Conservation (phyloP, 2,888 invertebrate genomes). For the Drosophila multiciliata region DNA sequence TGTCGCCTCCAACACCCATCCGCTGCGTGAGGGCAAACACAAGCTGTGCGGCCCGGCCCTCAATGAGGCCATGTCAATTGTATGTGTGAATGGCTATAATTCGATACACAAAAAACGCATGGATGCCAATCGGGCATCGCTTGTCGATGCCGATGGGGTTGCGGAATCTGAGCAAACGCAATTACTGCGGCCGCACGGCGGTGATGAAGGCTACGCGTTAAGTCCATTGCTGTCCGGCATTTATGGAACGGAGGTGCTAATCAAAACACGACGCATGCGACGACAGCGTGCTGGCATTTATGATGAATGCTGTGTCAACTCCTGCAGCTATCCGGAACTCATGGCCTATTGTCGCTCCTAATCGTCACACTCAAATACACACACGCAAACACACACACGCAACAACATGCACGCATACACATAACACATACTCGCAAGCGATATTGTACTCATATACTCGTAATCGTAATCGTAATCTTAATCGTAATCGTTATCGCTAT, state of each 20-base stretch:
- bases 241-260: constrained; percentile 55
- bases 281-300: constrained; percentile 60
- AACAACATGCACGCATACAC: constrained; percentile 7
- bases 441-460: constrained; percentile 45
- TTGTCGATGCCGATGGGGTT: background rate
- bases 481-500: constrained; percentile 55
- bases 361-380: constrained; percentile 12
- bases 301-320: constrained; percentile 73
- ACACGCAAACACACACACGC: background rate
- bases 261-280: constrained; percentile 62
- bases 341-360: constrained; percentile 64
- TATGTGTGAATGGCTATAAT: constrained; percentile 70
- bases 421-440: constrained; percentile 16
- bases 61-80: constrained; percentile 60
- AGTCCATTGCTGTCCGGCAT: constrained; percentile 64
- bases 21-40: constrained; percentile 56
- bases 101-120: constrained; percentile 37
- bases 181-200: constrained; percentile 4
- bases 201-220: constrained; percentile 15
- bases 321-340: constrained; percentile 67
- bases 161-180: constrained; percentile 1
- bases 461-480: constrained; percentile 18
- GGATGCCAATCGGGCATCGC: constrained; percentile 1
- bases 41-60: constrained; percentile 70
- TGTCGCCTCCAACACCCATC: constrained; percentile 15